Evolutionary conservation across 2,797 vertebrate genomes (phyloP).

Genomic region (Pampus argenteus): DNA sequence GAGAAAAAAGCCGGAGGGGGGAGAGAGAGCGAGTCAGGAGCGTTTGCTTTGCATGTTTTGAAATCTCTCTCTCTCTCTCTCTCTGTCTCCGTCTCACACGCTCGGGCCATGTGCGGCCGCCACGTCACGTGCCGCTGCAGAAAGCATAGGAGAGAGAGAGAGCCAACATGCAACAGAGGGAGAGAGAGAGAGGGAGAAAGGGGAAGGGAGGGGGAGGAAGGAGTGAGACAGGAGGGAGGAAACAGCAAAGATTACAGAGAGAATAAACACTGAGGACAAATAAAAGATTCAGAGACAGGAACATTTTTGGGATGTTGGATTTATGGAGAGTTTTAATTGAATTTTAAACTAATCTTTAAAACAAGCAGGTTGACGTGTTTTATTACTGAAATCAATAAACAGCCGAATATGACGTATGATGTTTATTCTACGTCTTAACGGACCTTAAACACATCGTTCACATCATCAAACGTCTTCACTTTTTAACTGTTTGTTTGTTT

Average conservation of each 20-base stretch:
- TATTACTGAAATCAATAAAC: too few species aligned
- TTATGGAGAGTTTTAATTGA: neutral
- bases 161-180: slow-evolving; percentile 39
- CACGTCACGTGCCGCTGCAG: slow-evolving; percentile 87
- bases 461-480: too few species aligned
- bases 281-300: neutral
- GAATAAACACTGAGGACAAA: slow-evolving; percentile 51
- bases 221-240: slow-evolving; percentile 27
- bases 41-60: slow-evolving; percentile 78
- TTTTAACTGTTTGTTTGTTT: too few species aligned
- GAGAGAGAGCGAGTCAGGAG: slow-evolving; percentile 46
- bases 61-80: slow-evolving; percentile 76
- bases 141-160: slow-evolving; percentile 69
- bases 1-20: slow-evolving; percentile 33
- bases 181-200: neutral
- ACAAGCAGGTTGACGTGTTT: too few species aligned
- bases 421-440: too few species aligned
- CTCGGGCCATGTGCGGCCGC: slow-evolving; percentile 85
- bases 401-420: too few species aligned
- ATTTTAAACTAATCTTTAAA: slow-evolving; percentile 3
- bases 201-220: slow-evolving; percentile 20
- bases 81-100: slow-evolving; percentile 81
- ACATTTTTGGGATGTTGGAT: neutral
- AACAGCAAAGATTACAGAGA: slow-evolving; percentile 58
- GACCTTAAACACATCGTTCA: too few species aligned